Conservation (phyloP, 1,140 invertebrate species). For the Drosophila erecta region DNA sequence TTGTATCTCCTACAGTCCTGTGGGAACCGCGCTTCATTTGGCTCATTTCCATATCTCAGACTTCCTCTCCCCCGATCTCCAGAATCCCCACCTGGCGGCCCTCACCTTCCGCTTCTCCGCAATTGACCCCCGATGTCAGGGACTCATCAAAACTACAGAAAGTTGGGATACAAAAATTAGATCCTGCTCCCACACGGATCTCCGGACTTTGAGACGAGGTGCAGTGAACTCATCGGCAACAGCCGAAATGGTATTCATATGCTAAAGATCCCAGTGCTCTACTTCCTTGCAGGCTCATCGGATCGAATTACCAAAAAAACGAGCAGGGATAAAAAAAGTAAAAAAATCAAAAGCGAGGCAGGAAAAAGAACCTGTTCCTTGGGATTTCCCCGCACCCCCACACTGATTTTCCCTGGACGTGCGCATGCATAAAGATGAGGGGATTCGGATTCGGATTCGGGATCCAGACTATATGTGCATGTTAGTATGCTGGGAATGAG, state of each 20-base stretch:
- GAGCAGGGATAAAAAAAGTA: not conserved
- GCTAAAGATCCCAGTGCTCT: slow-evolving; percentile 65
- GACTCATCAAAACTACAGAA: slow-evolving; percentile 36
- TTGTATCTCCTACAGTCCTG: slow-evolving; percentile 16
- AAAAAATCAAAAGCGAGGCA: slow-evolving; percentile 38
- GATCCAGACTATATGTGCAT: slow-evolving; percentile 35
- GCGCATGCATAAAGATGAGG: slow-evolving; percentile 60
- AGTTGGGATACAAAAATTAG: slow-evolving; percentile 16
- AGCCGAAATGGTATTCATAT: slow-evolving; percentile 67
- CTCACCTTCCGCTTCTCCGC: slow-evolving; percentile 35
- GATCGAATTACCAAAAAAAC: slow-evolving; percentile 72
- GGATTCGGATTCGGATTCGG: slow-evolving; percentile 1
- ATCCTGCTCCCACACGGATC: slow-evolving; percentile 35
- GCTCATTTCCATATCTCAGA: slow-evolving; percentile 39
- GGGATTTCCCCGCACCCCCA: slow-evolving; percentile 13
- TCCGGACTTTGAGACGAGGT: slow-evolving; percentile 25
- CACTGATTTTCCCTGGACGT: slow-evolving; percentile 22
- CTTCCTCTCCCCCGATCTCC: slow-evolving; percentile 15
- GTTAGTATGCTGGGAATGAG: slow-evolving; percentile 33
- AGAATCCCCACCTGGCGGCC: slow-evolving; percentile 30
- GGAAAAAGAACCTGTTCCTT: slow-evolving; percentile 77
- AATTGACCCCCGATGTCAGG: slow-evolving; percentile 46
- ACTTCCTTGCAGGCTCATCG: slow-evolving; percentile 56
- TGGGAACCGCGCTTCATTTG: slow-evolving; percentile 26
- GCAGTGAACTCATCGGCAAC: slow-evolving; percentile 45